phyloP scores from a whole-genome alignment of 2,797 vertebrate species.

The Tachyglossus aculeatus region DNA sequence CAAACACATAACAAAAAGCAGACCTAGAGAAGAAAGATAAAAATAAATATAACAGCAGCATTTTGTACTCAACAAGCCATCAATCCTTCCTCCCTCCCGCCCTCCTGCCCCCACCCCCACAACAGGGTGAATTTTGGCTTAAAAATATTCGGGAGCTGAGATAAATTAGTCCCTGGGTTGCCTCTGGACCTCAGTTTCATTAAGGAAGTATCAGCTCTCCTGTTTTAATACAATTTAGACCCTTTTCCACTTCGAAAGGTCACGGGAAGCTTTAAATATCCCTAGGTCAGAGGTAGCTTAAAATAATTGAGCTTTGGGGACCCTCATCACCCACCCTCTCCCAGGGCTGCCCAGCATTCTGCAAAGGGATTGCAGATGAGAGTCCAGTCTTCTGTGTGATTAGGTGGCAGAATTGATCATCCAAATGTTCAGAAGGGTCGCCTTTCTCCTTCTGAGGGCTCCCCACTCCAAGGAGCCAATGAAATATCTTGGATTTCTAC shows the following conservation, averaged over 20 bases:
- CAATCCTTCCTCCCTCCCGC: background rate
- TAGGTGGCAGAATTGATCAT: slow-evolving; percentile 49
- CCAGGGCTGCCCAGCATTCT: slow-evolving; percentile 24
- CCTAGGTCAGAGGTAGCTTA: too few species aligned
- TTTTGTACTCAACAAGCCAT: too few species aligned
- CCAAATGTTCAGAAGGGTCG: slow-evolving; percentile 27
- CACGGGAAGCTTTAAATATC: background rate
- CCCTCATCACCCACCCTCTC: background rate
- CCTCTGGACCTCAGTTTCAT: background rate
- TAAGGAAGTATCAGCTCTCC: too few species aligned
- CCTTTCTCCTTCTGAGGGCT: slow-evolving; percentile 29
- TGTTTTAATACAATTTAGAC: background rate
- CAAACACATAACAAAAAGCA: slow-evolving; percentile 28
- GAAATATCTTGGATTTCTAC: slow-evolving; percentile 59
- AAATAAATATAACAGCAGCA: background rate
- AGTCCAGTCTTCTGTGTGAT: slow-evolving; percentile 7
- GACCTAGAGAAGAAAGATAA: slow-evolving; percentile 22
- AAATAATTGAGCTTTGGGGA: background rate
- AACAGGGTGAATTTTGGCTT: too few species aligned
- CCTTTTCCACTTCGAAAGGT: background rate
- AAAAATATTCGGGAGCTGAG: background rate
- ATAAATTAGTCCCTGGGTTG: background rate
- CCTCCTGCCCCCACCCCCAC: background rate
- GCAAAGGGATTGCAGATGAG: slow-evolving; percentile 33
- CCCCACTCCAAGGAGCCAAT: slow-evolving; percentile 36